Percentiles rank a stretch among this genome's conserved stretches.
Conservation (phyloP, 2,113 vertebrate species). For the Malaclemys terrapin region DNA sequence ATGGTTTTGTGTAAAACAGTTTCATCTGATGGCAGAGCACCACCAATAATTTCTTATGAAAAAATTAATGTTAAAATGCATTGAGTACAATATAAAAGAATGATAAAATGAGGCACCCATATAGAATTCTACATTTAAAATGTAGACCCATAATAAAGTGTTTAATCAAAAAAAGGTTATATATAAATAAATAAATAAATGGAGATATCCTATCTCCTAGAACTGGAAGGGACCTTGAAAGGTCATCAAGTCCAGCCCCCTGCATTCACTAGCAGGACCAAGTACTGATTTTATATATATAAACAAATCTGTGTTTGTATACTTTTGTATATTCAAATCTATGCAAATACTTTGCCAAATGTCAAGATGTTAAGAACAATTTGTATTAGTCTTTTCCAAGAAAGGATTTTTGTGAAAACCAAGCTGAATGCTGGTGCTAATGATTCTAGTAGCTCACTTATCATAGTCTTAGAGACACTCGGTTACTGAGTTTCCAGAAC, state of each 20-base stretch:
- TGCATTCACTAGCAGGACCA: too few relatives aligned
- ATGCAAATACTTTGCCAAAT: neutral
- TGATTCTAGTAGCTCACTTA: slow-evolving; percentile 21
- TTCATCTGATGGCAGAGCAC: slow-evolving; percentile 8
- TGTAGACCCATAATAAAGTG: neutral
- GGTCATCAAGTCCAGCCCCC: too few relatives aligned
- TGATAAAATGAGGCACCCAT: slow-evolving; percentile 5
- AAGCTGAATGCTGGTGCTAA: slow-evolving; percentile 21
- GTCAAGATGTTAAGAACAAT: neutral
- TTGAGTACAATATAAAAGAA: neutral
- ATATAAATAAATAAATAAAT: too few relatives aligned
- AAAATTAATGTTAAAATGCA: slow-evolving; percentile 36
- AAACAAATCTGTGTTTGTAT: neutral
- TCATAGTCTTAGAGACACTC: slow-evolving; percentile 3
- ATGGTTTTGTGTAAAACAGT: neutral
- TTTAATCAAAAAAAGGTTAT: neutral
- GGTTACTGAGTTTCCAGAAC: slow-evolving; percentile 47
- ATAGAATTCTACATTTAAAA: slow-evolving; percentile 13
- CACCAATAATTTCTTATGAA: slow-evolving; percentile 14
- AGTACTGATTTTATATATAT: too few relatives aligned
- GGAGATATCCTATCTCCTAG: too few relatives aligned
- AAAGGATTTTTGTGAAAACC: slow-evolving; percentile 34
- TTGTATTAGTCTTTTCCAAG: neutral
- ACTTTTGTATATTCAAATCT: neutral
- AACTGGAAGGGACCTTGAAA: too few relatives aligned